Base-by-base conservation (phyloP, 2,113 vertebrate species). In the Callorhinus ursinus region DNA sequence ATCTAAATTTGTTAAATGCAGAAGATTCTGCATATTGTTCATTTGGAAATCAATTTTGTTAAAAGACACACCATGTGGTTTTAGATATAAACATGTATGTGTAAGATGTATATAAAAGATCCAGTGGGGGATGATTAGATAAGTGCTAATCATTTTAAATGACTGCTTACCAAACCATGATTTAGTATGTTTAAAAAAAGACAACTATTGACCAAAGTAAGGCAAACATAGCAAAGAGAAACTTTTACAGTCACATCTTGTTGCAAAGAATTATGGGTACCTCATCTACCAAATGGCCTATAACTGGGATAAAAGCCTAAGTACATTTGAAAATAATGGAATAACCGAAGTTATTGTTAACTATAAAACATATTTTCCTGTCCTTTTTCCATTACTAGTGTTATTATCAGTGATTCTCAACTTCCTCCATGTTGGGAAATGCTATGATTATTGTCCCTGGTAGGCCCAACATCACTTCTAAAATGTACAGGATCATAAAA, bases 351-450 rank as follows among this genome's bases (percentile, higher is more conserved):
- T 4, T 89, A 74, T 42, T 51, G 77, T n/a, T 33, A 94, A 95
- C 24, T 90, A 63, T 57, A 84, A 93, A 96, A 95, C 22, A 96
- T 55, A 69, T 61, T 84, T 95, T 87, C 57, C 28, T 89, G 2
- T 51, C 55, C 72, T 74, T 59, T 95, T 95, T 69, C 22, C 24
- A 63, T 91, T 95, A 67, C 9, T 96, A 33, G 59, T 4, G 14
- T 94, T 88, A 80, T 81, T 88, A 80, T 90, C 83, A 96, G 57
- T 83, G 36, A 88, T 85, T 93, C 15, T 82, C 57, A 93, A 86
- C 36, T 14, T 91, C 22, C 36, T 61, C 24, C 46, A 51, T 53
- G 12, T 72, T 94, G 79, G 88, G 67, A 96, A 93, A 67, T 2
- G 2, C 33, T 28, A 91, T 65, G 72, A 76, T 10, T 94, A 4